Percentiles rank a stretch among this genome's conserved stretches.
phyloP scores from a whole-genome alignment of 2,797 vertebrate genomes.

The Mustela erminea region DNA sequence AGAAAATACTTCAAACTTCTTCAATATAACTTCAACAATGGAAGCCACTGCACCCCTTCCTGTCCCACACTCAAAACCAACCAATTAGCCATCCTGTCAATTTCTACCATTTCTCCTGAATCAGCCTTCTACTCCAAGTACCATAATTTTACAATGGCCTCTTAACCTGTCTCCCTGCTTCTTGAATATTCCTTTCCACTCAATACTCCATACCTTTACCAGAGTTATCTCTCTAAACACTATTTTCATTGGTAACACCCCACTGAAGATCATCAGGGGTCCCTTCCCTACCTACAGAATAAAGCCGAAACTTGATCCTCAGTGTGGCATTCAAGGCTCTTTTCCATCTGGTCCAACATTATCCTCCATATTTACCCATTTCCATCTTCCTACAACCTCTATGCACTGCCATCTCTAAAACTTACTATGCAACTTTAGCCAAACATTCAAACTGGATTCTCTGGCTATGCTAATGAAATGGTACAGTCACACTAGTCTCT shows the following conservation, averaged over 20 bases:
- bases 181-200: not conserved
- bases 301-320: not conserved
- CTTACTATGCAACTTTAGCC: too few relatives aligned
- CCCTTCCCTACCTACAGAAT: not conserved
- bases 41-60: not conserved
- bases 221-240: not conserved
- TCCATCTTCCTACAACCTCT: not conserved
- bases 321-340: not conserved
- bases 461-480: not conserved
- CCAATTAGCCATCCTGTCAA: not conserved
- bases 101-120: not conserved
- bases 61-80: not conserved
- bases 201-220: not conserved
- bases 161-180: not conserved
- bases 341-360: not conserved
- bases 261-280: not conserved
- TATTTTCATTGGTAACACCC: not conserved
- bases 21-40: not conserved
- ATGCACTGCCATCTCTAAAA: not conserved
- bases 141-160: not conserved
- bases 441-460: not conserved
- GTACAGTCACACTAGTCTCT: not conserved
- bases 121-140: not conserved
- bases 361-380: not conserved
- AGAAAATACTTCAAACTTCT: not conserved